Base-by-base conservation (phyloP, 2,888 invertebrate species). In the Philopedon plagiatum region DNA sequence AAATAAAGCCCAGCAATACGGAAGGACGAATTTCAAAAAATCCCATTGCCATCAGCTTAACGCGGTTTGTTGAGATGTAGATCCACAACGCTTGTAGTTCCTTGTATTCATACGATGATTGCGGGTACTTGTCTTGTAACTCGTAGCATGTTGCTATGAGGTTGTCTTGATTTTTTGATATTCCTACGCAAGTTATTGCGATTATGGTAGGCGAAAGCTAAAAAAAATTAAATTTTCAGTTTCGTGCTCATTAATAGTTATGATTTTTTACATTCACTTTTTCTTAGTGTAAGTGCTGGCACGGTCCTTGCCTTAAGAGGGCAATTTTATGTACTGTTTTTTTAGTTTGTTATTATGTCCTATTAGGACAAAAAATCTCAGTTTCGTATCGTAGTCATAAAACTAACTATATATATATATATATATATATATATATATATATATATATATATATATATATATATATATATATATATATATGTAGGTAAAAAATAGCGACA, bases 161-260 rank as follows among this genome's bases (percentile, higher is more conserved):
- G 11, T 39, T 8, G 0, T 67, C 58, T 2, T 7, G 21, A 9
- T 19, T 56, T 51, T 21, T 63, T 9, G 58, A 26, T 19, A 67
- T n/a, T 29, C 19, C 44, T 34, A 13, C n/a, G 23, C 58, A 67
- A 15, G 72, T 29, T n/a, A 39, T 15, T n/a, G 62, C 62, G 8
- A 72, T 72, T 29, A 67, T 58, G 32, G 2, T 63, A 11, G 67
- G 41, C 8, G 72, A 54, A 11, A 63, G 18, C 72, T 71, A 26
- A 39, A 71, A 71, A 44, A 34, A 15, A 39, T 15, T 4, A 15
- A 39, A 15, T 4, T 9, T 8, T 34, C 9, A 34, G 5, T 5
- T 5, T 34, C 9, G 9, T 9, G 34, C 11, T 11, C 9, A n/a
- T n/a, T n/a, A n/a, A n/a, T n/a, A n/a, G n/a, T 34, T 4, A 34